phyloP scores from a whole-genome alignment of 2,888 invertebrate genomes.

The Drosophila borborema region DNA sequence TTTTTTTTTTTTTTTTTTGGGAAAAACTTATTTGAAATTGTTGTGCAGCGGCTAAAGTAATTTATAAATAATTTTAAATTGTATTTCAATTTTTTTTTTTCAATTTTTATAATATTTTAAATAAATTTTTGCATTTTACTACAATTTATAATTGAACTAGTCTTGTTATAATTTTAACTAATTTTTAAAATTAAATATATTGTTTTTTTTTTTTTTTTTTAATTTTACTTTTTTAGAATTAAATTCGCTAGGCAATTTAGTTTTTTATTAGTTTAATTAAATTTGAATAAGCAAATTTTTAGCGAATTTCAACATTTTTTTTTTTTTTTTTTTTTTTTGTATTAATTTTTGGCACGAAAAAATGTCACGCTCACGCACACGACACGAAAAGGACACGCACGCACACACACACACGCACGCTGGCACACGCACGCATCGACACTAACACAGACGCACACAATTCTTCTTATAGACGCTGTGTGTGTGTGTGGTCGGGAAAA shows the following conservation, averaged over 20 bases:
- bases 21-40: slow-evolving; percentile 5
- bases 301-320: slow-evolving; percentile 23
- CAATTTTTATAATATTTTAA: not conserved
- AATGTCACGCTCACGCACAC: slow-evolving; percentile 41
- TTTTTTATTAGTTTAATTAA: slow-evolving; percentile 29
- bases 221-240: slow-evolving; percentile 12
- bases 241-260: slow-evolving; percentile 14
- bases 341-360: slow-evolving; percentile 29
- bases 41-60: slow-evolving; percentile 15
- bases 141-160: slow-evolving; percentile 35
- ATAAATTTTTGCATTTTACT: not conserved
- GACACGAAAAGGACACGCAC: slow-evolving; percentile 23
- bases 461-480: not conserved
- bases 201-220: not conserved
- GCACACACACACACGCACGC: slow-evolving; percentile 34
- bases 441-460: slow-evolving; percentile 10
- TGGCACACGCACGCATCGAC: not conserved
- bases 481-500: slow-evolving; percentile 44
- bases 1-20: too few relatives aligned
- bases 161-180: not conserved
- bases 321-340: not conserved
- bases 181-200: too few relatives aligned
- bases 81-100: not conserved
- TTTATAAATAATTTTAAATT: slow-evolving; percentile 2
- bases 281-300: slow-evolving; percentile 14